A percentile compares a stretch with the other conserved stretches of the same genome.
Conservation (phyloP, 2,888 invertebrate genomes). For the Polietes domitor region DNA sequence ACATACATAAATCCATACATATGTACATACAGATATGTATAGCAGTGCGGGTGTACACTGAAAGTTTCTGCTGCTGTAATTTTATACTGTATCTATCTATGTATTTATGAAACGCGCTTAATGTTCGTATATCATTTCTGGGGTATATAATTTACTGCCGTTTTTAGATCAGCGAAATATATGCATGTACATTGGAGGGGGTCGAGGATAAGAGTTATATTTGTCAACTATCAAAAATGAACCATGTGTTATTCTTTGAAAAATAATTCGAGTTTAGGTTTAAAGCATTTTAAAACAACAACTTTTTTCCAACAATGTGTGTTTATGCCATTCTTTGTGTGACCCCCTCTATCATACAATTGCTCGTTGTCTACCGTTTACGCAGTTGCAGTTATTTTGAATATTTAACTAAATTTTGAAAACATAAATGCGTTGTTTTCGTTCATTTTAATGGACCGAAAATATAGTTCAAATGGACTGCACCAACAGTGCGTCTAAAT, state of each 20-base stretch:
- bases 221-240: neutral
- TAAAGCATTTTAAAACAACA: neutral
- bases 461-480: neutral
- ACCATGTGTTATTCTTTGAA: neutral
- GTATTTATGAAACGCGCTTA: slow-evolving; percentile 34
- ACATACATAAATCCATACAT: neutral
- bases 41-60: neutral
- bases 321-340: no score
- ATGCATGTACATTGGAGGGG: neutral
- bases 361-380: neutral
- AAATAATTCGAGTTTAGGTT: neutral
- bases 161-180: neutral
- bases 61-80: neutral
- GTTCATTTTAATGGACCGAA: neutral
- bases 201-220: neutral
- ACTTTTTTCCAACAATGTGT: neutral
- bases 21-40: neutral
- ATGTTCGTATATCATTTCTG: slow-evolving; percentile 24
- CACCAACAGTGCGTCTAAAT: neutral
- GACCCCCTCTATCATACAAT: no score
- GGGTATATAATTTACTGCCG: slow-evolving; percentile 38
- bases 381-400: slow-evolving; percentile 40
- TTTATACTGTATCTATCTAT: slow-evolving; percentile 20
- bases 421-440: slow-evolving; percentile 61
- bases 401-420: slow-evolving; percentile 65